Evolutionary conservation across 2,797 vertebrate species (phyloP), one percentile per base, ranked within the genome.

Genomic region (Benthosema pterotum): DNA sequence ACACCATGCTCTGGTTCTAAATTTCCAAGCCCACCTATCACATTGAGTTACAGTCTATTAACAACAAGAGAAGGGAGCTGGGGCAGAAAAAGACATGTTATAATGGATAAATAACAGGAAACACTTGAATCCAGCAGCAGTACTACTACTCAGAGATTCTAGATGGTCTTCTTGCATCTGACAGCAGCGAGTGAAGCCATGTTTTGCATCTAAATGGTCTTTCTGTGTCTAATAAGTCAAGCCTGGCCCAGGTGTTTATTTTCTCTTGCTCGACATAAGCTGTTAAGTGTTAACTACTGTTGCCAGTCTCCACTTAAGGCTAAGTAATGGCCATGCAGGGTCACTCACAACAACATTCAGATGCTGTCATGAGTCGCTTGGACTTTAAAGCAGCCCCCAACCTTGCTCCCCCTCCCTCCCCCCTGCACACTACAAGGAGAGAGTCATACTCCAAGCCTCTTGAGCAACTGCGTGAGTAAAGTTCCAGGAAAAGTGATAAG

Each of bases 301-400:
- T 63, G 65, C 69, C 47, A 42, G 61, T 69, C 50, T 17, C 63
- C 56, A 71, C 73, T 68, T 52, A 42, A 52, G 57, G 51, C 56
- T 69, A 57, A 38, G 69, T 52, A 65, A 46, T 5, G 61, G 57
- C 71, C 52, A 52, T 59, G 60, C 72, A 75, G 56, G 19, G 12
- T 60, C 63, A 67, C 61, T 77, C 43, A 9, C 72, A 79, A 80
- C 32, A 79, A 80, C 32, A 79, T 43, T 71, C 70, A 69, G 72
- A 63, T 46, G 52, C 52, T 19, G 47, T 46, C 69, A 63, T 11
- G 50, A 75, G 60, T 19, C 13, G n/a, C 65, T 68, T 66, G 25
- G 22, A 3, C 55, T 43, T 58, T 7, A 15, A 67, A 80, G 63
- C 16, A 43, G 47, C 47, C 22, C 47, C 8, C 4, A 16, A 38